These are phyloP conservation scores for Mimumesa dahlbomi DNA, from an alignment of 2,888 invertebrate genomes.

Conservation along the genomic window DNA sequence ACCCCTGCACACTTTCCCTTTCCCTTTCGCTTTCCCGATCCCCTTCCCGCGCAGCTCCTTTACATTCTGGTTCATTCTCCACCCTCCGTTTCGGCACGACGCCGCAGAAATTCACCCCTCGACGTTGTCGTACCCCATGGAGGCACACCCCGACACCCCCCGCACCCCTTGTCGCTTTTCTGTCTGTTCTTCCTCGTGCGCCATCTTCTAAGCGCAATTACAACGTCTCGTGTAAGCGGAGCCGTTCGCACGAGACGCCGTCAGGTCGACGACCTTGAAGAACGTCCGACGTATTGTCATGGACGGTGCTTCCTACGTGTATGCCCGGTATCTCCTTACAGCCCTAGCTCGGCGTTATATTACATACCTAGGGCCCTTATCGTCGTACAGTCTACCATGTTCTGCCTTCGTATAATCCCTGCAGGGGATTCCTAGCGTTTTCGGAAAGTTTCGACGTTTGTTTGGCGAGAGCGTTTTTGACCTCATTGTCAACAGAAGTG, in stretches of 20 bases:
- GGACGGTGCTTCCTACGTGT: slow-evolving; percentile 41
- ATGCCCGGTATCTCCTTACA: slow-evolving; percentile 53
- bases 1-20: slow-evolving; percentile 29
- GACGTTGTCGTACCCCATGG: slow-evolving; percentile 35
- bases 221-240: slow-evolving; percentile 34
- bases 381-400: slow-evolving; percentile 20
- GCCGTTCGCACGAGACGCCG: slow-evolving; percentile 38
- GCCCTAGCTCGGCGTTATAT: slow-evolving; percentile 42
- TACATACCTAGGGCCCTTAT: slow-evolving; percentile 41
- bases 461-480: no score
- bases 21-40: background rate
- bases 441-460: no score
- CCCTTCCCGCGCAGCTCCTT: slow-evolving; percentile 9
- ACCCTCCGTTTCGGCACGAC: slow-evolving; percentile 55
- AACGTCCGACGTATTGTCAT: slow-evolving; percentile 38
- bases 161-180: slow-evolving; percentile 23
- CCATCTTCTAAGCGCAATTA: slow-evolving; percentile 50
- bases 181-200: slow-evolving; percentile 33
- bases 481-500: no score
- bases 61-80: slow-evolving; percentile 38
- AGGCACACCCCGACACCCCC: slow-evolving; percentile 30
- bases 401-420: background rate
- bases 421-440: background rate
- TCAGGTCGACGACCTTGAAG: slow-evolving; percentile 58
- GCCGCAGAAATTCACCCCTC: slow-evolving; percentile 42